Percentiles rank a stretch among this genome's conserved stretches.
Evolutionary conservation across 1,140 invertebrate species (phyloP).

Genomic region (Chrysopa pallens): DNA sequence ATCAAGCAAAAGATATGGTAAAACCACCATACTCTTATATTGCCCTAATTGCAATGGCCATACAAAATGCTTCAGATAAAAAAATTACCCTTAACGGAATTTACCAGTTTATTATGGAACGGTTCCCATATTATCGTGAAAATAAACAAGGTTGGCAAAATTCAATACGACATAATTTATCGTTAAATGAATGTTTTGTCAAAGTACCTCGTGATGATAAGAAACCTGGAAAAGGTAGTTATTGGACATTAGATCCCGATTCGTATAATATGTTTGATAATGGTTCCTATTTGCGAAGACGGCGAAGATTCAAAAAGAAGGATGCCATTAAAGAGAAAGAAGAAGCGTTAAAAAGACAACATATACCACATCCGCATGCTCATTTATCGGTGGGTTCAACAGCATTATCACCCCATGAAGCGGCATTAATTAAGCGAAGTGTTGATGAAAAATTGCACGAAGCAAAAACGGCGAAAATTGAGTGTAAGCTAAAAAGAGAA

Average conservation of each 20-base stretch:
- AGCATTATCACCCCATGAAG: conserved; percentile 5
- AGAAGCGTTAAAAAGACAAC: conserved; percentile 63
- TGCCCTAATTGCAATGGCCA: conserved; percentile 95
- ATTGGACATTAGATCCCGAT: conserved; percentile 94
- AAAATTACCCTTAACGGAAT: conserved; percentile 95
- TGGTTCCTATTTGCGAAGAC: conserved; percentile 79
- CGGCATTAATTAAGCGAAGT: conserved; percentile 13
- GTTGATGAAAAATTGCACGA: conserved; percentile 33
- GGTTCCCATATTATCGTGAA: conserved; percentile 95
- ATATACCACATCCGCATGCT: conserved; percentile 11
- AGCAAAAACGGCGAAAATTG: conserved; percentile 31
- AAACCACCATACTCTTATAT: conserved; percentile 98
- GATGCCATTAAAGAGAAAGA: conserved; percentile 78
- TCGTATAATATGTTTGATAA: conserved; percentile 98
- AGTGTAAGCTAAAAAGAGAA: conserved; percentile 43
- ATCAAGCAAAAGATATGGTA: conserved; percentile 64
- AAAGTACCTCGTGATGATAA: conserved; percentile 86
- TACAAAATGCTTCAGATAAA: conserved; percentile 81
- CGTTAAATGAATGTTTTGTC: conserved; percentile 96
- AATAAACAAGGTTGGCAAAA: conserved; percentile 95
- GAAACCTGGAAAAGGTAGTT: conserved; percentile 90
- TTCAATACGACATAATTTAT: conserved; percentile 90
- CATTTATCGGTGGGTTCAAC: conserved; percentile 21
- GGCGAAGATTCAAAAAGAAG: conserved; percentile 91
- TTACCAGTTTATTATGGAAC: conserved; percentile 97